Percentiles rank a stretch among this genome's conserved stretches.
Evolutionary conservation across 2,113 vertebrate genomes (phyloP).

Genomic region (Pristiophorus japonicus): DNA sequence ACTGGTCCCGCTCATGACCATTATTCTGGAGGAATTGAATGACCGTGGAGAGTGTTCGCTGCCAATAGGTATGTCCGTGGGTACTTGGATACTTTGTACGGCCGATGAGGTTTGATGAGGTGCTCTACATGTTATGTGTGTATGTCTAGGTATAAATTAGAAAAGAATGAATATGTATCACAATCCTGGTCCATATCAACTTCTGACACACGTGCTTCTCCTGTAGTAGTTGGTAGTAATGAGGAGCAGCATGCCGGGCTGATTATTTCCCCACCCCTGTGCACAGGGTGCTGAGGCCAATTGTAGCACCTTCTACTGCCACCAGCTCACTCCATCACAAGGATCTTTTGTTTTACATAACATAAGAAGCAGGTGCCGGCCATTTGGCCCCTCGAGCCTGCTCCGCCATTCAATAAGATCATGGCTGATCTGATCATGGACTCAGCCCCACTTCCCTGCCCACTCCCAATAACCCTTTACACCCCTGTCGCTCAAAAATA

Average conservation of each 20-base stretch:
- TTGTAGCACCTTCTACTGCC: not conserved
- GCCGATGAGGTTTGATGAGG: not conserved
- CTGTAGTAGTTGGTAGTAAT: not conserved
- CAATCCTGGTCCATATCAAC: not conserved
- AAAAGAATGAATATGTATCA: not conserved
- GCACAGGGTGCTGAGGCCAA: not conserved
- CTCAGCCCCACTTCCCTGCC: no score
- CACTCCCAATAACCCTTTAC: no score
- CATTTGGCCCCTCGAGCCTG: no score
- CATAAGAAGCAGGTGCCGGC: no score
- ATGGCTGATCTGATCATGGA: no score
- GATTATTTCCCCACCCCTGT: not conserved
- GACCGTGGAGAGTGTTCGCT: conserved; percentile 85
- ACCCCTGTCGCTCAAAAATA: no score
- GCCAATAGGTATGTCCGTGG: conserved; percentile 68
- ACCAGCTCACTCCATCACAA: not conserved
- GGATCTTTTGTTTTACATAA: no score
- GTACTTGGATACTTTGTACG: not conserved
- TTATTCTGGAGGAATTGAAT: conserved; percentile 87
- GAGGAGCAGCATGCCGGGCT: not conserved
- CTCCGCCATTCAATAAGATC: no score
- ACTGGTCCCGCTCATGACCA: conserved; percentile 89
- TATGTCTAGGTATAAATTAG: not conserved
- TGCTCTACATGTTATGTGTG: not conserved
- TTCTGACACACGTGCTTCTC: not conserved